These are phyloP conservation scores for Luperina nickerlii DNA, from an alignment of 2,888 invertebrate genomes.

Conservation along the genomic window DNA sequence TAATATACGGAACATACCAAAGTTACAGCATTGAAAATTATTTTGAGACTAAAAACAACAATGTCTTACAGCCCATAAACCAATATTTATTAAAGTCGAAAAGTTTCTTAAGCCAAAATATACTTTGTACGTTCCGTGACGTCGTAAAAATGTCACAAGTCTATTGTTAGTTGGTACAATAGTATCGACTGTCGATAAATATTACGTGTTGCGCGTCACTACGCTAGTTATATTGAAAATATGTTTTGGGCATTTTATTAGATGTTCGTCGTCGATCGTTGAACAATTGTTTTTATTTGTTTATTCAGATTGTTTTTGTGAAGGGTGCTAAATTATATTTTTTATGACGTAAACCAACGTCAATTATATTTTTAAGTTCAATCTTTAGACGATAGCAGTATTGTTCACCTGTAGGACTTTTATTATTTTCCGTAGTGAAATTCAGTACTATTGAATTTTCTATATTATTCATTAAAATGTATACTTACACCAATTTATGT, in stretches of 20 bases:
- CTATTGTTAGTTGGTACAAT: conserved; percentile 66
- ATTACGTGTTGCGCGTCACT: conserved; percentile 67
- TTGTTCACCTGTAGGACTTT: neutral
- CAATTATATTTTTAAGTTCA: neutral
- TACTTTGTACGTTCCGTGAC: conserved; percentile 51
- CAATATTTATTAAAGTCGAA: conserved; percentile 59
- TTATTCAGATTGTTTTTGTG: neutral
- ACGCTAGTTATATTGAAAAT: conserved; percentile 49
- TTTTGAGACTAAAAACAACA: conserved; percentile 54
- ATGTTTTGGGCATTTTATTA: conserved; percentile 44
- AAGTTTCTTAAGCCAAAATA: conserved; percentile 58
- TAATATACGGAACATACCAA: conserved; percentile 10
- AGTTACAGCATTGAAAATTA: conserved; percentile 29
- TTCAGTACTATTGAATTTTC: neutral
- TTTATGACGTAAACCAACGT: neutral
- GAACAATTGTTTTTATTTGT: conserved; percentile 6
- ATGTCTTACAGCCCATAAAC: conserved; percentile 56
- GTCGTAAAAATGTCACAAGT: conserved; percentile 73
- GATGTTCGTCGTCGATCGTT: conserved; percentile 14
- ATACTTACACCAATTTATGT: neutral
- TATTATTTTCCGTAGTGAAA: neutral
- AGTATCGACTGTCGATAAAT: conserved; percentile 75
- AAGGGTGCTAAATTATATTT: neutral
- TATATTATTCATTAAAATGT: neutral
- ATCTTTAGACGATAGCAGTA: neutral